Evolutionary conservation across 2,797 vertebrate species (phyloP), one percentile per base, ranked within the genome.

Genomic region (Eidolon dupreanum): DNA sequence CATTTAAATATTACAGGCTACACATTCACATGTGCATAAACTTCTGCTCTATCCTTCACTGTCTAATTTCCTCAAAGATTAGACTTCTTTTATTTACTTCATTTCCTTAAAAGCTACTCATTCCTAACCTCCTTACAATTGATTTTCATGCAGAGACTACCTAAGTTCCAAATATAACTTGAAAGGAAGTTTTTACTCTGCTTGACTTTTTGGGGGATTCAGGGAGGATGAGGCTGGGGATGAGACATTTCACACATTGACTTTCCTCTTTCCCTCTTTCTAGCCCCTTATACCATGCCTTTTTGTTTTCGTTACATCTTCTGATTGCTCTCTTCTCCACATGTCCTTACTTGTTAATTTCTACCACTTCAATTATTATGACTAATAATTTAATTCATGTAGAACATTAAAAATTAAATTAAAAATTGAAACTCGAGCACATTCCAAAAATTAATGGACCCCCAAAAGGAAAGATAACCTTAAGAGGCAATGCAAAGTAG

Each of bases 1-100:
- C 63, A 78, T 78, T 83, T 92, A 46, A 53, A 63, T 36, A 83
- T n/a, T 31, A 19, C 11, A 86, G 16, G 9, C 20, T 26, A 71
- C 13, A 6, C 1, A 2, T 55, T 46, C 36, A 16, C 61, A 31
- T 24, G 26, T 36, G 79, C 31, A 55, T 55, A 75, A 33, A 61
- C 19, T 33, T 88, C 5, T 61, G 11, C 13, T 59, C 6, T 73
- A 26, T 28, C 36, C 38, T 43, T 93, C 28, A 51, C 28, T 59
- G 36, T 82, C 20, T 93, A 26, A 53, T 19, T 81, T 93, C 33
- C 43, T 82, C 74, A 13, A 43, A 55, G 46, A 73, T 88, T 65
- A 83, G 11, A 2, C 43, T 78, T 66, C 10, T 33, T 10, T 78
- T 73, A 61, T 63, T 31, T 15, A 46, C 83, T 92, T 11, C 1